Percentiles rank a stretch among this genome's conserved stretches.
Evolutionary conservation across 2,113 vertebrate genomes (phyloP).

Genomic region (Lepidothrix coronata): DNA sequence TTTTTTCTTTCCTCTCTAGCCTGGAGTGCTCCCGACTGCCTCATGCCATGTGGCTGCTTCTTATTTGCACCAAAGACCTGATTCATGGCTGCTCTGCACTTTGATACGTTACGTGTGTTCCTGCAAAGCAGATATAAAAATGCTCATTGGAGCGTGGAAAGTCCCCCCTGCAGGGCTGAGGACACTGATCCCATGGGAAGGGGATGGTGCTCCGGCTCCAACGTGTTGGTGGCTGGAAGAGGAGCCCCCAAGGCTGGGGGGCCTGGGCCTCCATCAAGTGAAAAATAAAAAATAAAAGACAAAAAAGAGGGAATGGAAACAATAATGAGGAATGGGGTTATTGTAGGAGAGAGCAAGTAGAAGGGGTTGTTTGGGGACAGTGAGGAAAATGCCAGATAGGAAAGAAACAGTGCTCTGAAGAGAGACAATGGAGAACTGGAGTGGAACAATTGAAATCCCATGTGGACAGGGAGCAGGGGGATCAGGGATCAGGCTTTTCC

Average conservation of each 20-base stretch:
- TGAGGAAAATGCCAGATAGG: slow-evolving; percentile 53
- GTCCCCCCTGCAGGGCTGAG: not conserved
- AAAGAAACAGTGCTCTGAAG: slow-evolving; percentile 8
- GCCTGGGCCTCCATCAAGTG: not conserved
- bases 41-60: not conserved
- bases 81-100: not conserved
- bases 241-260: not conserved
- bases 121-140: not conserved
- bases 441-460: not conserved
- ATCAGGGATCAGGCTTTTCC: not conserved
- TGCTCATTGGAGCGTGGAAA: fast-evolving
- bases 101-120: not conserved
- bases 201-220: not conserved
- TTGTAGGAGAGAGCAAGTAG: slow-evolving; percentile 47
- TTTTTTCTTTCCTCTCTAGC: not conserved
- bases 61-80: slow-evolving; percentile 1
- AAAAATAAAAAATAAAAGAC: not conserved
- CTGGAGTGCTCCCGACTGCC: not conserved
- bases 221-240: not conserved
- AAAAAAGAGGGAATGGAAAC: slow-evolving; percentile 31
- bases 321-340: slow-evolving; percentile 40
- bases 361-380: slow-evolving; percentile 59
- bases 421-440: slow-evolving; percentile 15
- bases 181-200: fast-evolving
- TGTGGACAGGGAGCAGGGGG: not conserved